Percentiles rank a stretch among this genome's conserved stretches.
Conservation (phyloP, 2,113 vertebrate genomes). For the Sinocyclocheilus anophthalmus region DNA sequence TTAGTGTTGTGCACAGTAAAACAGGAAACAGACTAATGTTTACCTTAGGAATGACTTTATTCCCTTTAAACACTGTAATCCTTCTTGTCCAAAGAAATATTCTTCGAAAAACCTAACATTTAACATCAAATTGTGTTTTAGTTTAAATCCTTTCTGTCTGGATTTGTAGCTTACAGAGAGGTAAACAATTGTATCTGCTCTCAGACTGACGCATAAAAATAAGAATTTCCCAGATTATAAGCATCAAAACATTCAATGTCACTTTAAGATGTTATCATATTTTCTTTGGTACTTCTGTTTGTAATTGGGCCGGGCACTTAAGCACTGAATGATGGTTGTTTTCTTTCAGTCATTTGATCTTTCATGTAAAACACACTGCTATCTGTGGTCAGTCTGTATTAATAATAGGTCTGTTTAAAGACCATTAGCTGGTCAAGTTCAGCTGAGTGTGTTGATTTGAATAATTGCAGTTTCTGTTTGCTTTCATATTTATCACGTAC, state of each 20-base stretch:
- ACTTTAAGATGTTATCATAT: not conserved
- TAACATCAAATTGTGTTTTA: not conserved
- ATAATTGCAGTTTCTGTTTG: constrained; percentile 19
- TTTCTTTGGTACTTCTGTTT: not conserved
- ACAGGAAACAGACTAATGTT: not conserved
- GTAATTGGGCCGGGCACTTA: not conserved
- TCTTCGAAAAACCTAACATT: not conserved
- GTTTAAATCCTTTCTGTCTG: not conserved
- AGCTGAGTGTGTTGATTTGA: constrained; percentile 36
- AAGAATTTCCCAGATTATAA: not conserved
- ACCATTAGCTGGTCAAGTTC: constrained; percentile 16
- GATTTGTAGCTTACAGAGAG: not conserved
- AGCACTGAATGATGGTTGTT: not conserved
- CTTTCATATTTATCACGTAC: not conserved
- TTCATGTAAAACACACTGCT: constrained; percentile 34
- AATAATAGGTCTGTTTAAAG: not conserved
- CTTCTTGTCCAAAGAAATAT: not conserved
- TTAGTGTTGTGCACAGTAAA: not conserved
- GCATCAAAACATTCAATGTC: not conserved
- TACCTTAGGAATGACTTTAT: not conserved
- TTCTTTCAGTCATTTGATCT: not conserved
- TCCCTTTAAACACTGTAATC: constrained; percentile 1
- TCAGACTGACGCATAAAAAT: not conserved
- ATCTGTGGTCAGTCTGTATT: constrained; percentile 3
- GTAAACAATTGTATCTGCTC: not conserved